Evolutionary conservation across 2,888 invertebrate genomes (phyloP).

Genomic region (Stictocephala bisonia): DNA sequence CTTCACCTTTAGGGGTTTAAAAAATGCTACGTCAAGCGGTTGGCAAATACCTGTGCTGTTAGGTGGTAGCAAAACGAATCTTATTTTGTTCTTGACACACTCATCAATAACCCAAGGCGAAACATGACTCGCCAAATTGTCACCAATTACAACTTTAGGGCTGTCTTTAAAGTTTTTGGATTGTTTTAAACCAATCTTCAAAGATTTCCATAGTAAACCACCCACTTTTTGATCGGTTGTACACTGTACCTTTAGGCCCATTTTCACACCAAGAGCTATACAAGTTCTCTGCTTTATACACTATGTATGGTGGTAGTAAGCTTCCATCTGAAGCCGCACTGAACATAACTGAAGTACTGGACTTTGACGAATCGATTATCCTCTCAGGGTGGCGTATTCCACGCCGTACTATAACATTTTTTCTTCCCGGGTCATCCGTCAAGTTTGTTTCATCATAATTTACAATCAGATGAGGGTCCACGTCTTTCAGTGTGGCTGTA

Average conservation of each 20-base stretch:
- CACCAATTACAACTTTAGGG: constrained; percentile 59
- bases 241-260: constrained; percentile 61
- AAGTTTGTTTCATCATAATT: constrained; percentile 62
- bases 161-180: neutral
- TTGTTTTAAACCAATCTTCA: constrained; percentile 60
- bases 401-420: constrained; percentile 41
- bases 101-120: constrained; percentile 27
- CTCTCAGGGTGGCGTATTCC: constrained; percentile 36
- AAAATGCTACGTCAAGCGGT: no score
- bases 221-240: constrained; percentile 61
- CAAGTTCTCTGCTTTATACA: constrained; percentile 61
- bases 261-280: constrained; percentile 62
- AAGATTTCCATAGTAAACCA: constrained; percentile 61
- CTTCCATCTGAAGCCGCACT: constrained; percentile 60
- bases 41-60: no score
- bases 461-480: constrained; percentile 48
- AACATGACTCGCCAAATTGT: constrained; percentile 58
- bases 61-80: no score
- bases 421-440: constrained; percentile 60
- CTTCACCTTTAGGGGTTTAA: no score
- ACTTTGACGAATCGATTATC: constrained; percentile 55
- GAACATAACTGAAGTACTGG: constrained; percentile 61
- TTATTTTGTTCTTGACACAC: constrained; percentile 53
- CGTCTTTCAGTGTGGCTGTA: constrained; percentile 45
- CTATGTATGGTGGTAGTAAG: constrained; percentile 60